Conservation (phyloP, 2,113 vertebrate species). For the Podilymbus podiceps region DNA sequence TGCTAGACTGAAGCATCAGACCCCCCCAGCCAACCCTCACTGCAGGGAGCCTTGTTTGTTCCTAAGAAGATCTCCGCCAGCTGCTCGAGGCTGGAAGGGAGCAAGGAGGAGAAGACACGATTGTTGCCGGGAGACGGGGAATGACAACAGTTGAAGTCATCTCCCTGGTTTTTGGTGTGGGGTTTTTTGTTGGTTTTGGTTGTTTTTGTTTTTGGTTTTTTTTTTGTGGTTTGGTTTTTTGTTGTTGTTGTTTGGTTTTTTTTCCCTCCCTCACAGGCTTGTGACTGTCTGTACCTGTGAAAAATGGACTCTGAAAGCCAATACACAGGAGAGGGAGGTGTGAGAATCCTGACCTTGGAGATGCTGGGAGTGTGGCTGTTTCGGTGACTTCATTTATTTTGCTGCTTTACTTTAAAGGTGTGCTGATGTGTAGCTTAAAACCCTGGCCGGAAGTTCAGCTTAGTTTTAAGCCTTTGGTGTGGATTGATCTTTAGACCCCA, state of each 20-base stretch:
- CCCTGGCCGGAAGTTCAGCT: background rate
- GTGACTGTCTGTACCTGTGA: conserved; percentile 42
- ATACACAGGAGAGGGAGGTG: background rate
- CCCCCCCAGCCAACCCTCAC: background rate
- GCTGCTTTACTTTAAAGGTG: background rate
- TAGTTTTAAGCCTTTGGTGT: background rate
- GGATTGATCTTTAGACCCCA: background rate
- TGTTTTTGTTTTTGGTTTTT: no score
- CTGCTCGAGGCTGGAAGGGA: conserved; percentile 15
- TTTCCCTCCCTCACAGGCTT: background rate
- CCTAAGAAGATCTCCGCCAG: background rate
- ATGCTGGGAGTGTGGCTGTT: background rate
- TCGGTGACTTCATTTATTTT: background rate
- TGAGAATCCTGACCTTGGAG: conserved; percentile 49
- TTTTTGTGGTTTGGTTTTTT: background rate
- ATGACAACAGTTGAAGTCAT: background rate
- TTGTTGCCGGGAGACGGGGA: conserved; percentile 52
- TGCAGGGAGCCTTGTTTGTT: conserved; percentile 23
- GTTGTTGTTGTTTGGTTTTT: no score
- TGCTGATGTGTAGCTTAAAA: background rate
- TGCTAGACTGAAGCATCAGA: background rate
- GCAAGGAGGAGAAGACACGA: background rate
- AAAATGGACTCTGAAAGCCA: conserved; percentile 32
- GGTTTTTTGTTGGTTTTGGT: background rate
- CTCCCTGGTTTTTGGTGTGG: background rate